These are phyloP conservation scores for Thamnophis sirtalis DNA, from an alignment of 2,113 vertebrate species.

Conservation along the genomic window DNA sequence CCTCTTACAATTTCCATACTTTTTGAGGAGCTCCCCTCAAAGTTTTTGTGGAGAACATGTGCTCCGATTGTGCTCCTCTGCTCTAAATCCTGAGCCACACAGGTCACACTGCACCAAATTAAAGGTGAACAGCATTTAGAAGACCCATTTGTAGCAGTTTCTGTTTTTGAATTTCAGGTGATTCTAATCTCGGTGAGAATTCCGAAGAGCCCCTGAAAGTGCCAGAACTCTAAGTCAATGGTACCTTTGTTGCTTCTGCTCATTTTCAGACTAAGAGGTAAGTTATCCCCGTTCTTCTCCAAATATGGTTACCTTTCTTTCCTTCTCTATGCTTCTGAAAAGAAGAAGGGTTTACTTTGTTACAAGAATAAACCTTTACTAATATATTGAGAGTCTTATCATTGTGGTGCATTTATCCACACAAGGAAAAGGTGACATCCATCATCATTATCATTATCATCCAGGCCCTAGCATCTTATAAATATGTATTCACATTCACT, in stretches of 20 bases:
- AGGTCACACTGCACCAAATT: neutral
- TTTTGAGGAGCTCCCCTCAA: neutral
- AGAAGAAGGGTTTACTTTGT: neutral
- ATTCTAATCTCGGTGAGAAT: slow-evolving; percentile 61
- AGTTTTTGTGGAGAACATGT: neutral
- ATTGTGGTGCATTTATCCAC: neutral
- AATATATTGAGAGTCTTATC: neutral
- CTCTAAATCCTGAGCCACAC: neutral
- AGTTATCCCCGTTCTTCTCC: slow-evolving; percentile 2
- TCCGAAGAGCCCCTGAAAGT: slow-evolving; percentile 65
- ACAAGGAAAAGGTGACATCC: neutral
- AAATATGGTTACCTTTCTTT: neutral
- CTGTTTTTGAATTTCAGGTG: slow-evolving; percentile 62
- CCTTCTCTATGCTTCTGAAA: neutral
- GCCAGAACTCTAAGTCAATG: slow-evolving; percentile 60
- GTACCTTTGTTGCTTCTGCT: slow-evolving; percentile 54
- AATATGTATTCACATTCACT: neutral
- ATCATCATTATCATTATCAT: neutral
- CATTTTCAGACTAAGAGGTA: slow-evolving; percentile 65
- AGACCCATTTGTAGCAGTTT: neutral
- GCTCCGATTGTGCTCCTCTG: neutral
- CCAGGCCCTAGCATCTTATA: neutral
- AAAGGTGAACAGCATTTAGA: neutral
- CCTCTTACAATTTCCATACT: neutral
- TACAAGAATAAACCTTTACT: neutral